These are phyloP conservation scores for Melieria crassipennis DNA, from an alignment of 2,888 invertebrate species.

Conservation along the genomic window DNA sequence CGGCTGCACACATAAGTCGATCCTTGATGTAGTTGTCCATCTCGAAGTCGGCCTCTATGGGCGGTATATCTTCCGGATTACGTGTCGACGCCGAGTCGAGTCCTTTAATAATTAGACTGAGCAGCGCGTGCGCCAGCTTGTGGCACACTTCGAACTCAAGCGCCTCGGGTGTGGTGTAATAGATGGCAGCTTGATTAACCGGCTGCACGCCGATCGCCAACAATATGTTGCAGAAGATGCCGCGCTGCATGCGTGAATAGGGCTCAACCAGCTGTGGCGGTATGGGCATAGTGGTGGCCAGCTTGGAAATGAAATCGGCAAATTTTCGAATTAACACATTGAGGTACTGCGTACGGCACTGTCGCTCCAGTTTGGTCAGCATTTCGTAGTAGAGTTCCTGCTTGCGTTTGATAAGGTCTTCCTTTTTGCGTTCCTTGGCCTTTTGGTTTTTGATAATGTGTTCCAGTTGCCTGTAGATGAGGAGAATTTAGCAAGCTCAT, in stretches of 20 bases:
- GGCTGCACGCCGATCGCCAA: constrained; percentile 58
- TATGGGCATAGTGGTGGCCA: constrained; percentile 58
- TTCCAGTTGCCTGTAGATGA: constrained; percentile 51
- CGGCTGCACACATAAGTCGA: constrained; percentile 58
- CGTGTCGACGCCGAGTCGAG: constrained; percentile 54
- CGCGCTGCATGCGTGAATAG: constrained; percentile 60
- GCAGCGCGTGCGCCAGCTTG: constrained; percentile 56
- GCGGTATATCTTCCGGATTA: constrained; percentile 45
- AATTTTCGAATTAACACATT: constrained; percentile 58
- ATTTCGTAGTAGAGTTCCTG: constrained; percentile 57
- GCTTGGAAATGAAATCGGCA: constrained; percentile 55
- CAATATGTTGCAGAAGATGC: constrained; percentile 58
- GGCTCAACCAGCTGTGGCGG: constrained; percentile 56
- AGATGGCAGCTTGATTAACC: constrained; percentile 51
- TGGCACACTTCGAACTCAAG: constrained; percentile 58
- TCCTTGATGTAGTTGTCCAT: constrained; percentile 59
- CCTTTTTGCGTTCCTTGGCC: constrained; percentile 51
- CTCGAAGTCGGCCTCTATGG: constrained; percentile 50
- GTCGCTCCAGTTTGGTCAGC: constrained; percentile 56
- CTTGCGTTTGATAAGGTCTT: constrained; percentile 53
- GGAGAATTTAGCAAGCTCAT: not conserved
- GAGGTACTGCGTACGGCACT: constrained; percentile 56
- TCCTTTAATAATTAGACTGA: constrained; percentile 57
- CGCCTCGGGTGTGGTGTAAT: constrained; percentile 55
- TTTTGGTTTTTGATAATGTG: constrained; percentile 51